Evolutionary conservation across 1,140 invertebrate species (phyloP).

Genomic region (Campoletis sonorensis): DNA sequence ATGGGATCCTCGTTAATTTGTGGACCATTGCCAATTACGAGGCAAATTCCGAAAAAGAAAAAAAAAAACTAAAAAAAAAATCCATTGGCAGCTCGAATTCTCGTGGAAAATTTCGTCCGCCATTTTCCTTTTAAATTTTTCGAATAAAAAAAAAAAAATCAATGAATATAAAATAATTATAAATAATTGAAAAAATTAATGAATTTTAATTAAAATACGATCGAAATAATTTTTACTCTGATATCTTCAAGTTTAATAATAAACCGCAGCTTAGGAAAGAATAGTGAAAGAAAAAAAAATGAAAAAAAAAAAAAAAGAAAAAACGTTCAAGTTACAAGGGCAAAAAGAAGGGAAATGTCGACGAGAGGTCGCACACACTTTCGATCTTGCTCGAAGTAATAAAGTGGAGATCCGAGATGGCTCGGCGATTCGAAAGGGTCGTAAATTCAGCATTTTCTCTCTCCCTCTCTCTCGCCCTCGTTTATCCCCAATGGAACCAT

Average conservation of each 20-base stretch:
- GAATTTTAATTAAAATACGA: too few species aligned
- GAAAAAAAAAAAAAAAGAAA: too few species aligned
- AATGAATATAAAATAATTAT: too few species aligned
- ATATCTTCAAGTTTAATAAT: too few species aligned
- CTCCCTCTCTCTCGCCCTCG: neutral
- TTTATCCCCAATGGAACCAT: neutral
- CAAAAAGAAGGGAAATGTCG: neutral
- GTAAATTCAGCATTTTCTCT: constrained; percentile 60
- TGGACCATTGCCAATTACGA: neutral
- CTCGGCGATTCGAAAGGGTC: constrained; percentile 61
- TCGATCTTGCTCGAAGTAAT: constrained; percentile 65
- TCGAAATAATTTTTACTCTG: too few species aligned
- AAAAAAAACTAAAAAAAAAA: neutral
- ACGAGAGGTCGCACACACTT: constrained; percentile 20
- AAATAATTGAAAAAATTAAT: too few species aligned
- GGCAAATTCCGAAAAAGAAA: too few species aligned
- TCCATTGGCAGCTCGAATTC: neutral
- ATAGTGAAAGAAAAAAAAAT: too few species aligned
- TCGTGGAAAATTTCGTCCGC: neutral
- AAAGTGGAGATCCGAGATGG: constrained; percentile 63
- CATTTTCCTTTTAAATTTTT: neutral
- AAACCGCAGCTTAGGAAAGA: too few species aligned
- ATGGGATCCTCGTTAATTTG: neutral
- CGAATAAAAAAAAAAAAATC: too few species aligned
- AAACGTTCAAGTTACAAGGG: neutral